These are phyloP conservation scores for Diacarnus erythraeanus DNA, from an alignment of 37 sponge, comb jelly and placozoan genomes.

Conservation along the genomic window DNA sequence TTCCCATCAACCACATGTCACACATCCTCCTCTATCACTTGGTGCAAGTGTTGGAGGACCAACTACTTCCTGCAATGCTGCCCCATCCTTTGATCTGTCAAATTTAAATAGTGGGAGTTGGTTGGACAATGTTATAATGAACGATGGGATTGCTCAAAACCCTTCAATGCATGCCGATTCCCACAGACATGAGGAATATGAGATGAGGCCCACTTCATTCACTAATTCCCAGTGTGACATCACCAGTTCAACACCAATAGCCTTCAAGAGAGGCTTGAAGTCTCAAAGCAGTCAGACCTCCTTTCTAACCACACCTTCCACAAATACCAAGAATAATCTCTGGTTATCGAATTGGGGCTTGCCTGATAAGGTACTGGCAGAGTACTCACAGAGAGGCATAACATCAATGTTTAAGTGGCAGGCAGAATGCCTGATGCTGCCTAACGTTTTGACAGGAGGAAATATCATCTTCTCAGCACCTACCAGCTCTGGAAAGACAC, in stretches of 20 bases:
- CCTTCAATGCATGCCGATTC: no score
- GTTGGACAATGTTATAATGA: not conserved
- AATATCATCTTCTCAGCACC: constrained; percentile 97
- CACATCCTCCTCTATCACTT: no score
- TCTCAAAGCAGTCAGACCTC: not conserved
- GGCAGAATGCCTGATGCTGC: constrained; percentile 85
- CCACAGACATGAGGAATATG: not conserved
- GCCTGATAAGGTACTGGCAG: constrained; percentile 76
- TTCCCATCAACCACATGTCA: no score
- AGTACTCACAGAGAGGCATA: constrained; percentile 72
- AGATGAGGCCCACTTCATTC: not conserved
- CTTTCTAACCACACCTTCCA: constrained; percentile 42
- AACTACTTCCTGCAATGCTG: not conserved
- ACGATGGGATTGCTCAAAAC: constrained; percentile 9
- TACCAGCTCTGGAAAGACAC: constrained; percentile 98
- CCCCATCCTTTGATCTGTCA: constrained; percentile 27
- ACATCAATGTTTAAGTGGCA: constrained; percentile 95
- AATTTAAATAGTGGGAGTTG: constrained; percentile 18
- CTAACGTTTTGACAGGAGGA: constrained; percentile 69
- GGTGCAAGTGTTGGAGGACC: no score
- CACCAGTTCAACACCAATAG: not conserved
- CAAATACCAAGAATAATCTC: constrained; percentile 23
- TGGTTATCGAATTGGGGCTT: constrained; percentile 81
- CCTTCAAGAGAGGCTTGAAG: no score
- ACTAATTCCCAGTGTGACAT: not conserved